Evolutionary conservation across 2,113 vertebrate species (phyloP).

Genomic region (Muscicapa adusta): DNA sequence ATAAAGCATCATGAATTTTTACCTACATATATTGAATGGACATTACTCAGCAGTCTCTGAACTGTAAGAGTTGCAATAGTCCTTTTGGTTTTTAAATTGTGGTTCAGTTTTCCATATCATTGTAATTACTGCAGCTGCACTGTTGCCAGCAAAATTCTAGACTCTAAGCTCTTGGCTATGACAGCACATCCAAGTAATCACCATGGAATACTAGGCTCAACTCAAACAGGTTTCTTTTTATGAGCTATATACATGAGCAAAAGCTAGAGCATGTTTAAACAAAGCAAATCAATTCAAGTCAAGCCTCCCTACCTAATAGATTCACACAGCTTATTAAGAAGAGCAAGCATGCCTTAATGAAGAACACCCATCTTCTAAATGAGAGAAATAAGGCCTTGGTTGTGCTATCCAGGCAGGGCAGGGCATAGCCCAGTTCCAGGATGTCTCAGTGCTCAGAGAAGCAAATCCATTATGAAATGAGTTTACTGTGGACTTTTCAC

Average conservation of each 20-base stretch:
- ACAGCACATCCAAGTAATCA: constrained; percentile 47
- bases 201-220: constrained; percentile 35
- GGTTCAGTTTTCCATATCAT: constrained; percentile 42
- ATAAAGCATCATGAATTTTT: neutral
- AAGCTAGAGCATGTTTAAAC: constrained; percentile 62
- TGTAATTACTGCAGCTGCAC: constrained; percentile 31
- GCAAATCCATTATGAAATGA: neutral
- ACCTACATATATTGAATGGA: neutral
- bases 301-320: constrained; percentile 29
- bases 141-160: constrained; percentile 33
- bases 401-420: neutral
- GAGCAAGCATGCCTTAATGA: constrained; percentile 47
- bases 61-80: neutral
- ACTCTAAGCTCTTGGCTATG: constrained; percentile 38
- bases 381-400: neutral
- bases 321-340: constrained; percentile 52
- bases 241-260: constrained; percentile 53
- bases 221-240: constrained; percentile 54
- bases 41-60: constrained; percentile 15
- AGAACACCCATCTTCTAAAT: constrained; percentile 47
- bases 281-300: constrained; percentile 53
- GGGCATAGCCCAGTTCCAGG: neutral
- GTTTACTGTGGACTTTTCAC: neutral
- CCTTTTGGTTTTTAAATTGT: constrained; percentile 28
- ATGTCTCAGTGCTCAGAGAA: neutral